phyloP scores from a whole-genome alignment of 23 tunicate genomes.

The Halocynthia roretzi region DNA sequence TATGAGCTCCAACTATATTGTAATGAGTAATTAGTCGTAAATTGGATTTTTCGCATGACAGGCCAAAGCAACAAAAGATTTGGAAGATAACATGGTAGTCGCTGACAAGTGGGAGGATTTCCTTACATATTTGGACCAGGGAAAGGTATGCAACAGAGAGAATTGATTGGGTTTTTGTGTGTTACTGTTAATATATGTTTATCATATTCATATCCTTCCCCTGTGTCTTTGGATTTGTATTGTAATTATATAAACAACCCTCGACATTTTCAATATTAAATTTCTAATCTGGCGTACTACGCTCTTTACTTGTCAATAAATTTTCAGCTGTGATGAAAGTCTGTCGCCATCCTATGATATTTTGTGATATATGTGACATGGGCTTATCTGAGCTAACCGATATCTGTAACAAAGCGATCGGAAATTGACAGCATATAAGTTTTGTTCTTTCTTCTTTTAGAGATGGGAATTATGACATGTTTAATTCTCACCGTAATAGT shows the following conservation, averaged over 20 bases:
- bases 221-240: too few relatives aligned
- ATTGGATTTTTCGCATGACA: background rate
- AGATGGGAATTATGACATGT: constrained; percentile 98
- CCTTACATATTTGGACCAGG: constrained; percentile 53
- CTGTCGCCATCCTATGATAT: too few relatives aligned
- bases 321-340: too few relatives aligned
- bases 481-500: background rate
- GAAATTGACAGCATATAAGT: background rate
- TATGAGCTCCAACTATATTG: background rate
- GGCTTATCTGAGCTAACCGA: background rate
- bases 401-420: background rate
- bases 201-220: too few relatives aligned
- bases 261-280: too few relatives aligned
- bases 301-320: too few relatives aligned
- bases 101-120: constrained; percentile 88
- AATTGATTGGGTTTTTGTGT: too few relatives aligned
- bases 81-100: constrained; percentile 64
- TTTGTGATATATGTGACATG: background rate
- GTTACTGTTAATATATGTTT: too few relatives aligned
- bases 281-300: too few relatives aligned
- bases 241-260: too few relatives aligned
- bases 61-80: constrained; percentile 27
- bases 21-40: background rate
- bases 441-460: constrained; percentile 26
- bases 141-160: constrained; percentile 37